These are phyloP conservation scores for Azemiops feae DNA, from an alignment of 2,113 vertebrate species.

Conservation along the genomic window DNA sequence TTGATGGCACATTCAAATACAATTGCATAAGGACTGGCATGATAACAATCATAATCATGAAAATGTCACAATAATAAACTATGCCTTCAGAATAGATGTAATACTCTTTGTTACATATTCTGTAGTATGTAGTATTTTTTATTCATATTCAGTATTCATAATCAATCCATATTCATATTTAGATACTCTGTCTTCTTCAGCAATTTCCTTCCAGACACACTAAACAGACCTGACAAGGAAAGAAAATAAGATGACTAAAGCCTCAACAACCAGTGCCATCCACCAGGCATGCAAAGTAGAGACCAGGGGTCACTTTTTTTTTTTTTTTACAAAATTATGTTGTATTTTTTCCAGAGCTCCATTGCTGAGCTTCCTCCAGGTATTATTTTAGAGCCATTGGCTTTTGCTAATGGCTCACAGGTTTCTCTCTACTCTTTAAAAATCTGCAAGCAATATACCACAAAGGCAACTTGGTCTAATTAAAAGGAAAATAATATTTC, in stretches of 20 bases:
- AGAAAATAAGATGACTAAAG: not conserved
- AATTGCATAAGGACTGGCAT: not conserved
- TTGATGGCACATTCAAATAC: not conserved
- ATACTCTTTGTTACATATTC: not conserved
- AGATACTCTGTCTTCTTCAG: not conserved
- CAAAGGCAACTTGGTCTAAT: not conserved
- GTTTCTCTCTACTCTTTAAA: not conserved
- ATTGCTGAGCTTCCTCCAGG: not conserved
- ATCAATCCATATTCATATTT: not conserved
- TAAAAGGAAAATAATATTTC: not conserved
- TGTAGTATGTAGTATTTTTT: not conserved
- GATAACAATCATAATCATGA: not conserved
- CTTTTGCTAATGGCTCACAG: not conserved
- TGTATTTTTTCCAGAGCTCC: not conserved
- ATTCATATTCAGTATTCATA: not conserved
- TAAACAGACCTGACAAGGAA: not conserved
- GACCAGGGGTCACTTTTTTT: not conserved
- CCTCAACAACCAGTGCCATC: not conserved
- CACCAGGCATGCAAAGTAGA: not conserved
- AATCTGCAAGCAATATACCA: not conserved
- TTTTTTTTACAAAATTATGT: not conserved
- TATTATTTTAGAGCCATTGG: not conserved
- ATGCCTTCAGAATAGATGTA: not conserved
- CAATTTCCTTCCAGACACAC: not conserved
- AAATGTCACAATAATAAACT: not conserved